These are phyloP conservation scores for Yponomeuta sedellus DNA, from an alignment of 2,888 invertebrate species.

Conservation along the genomic window DNA sequence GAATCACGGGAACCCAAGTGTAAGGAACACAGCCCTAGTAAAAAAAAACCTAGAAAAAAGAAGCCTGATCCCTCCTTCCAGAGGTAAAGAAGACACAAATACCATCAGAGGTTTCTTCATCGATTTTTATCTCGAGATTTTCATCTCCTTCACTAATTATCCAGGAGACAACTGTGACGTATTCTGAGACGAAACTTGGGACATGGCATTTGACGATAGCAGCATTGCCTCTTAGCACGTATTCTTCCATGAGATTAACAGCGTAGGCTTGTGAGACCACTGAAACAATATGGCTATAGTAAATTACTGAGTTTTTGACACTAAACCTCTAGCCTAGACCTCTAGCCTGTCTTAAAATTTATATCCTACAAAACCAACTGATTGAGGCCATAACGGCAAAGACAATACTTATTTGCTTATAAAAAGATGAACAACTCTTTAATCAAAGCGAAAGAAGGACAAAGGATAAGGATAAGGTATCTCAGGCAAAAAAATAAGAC, in stretches of 20 bases:
- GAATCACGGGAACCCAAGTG: slow-evolving; percentile 53
- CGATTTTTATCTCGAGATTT: slow-evolving; percentile 60
- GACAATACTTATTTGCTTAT: not conserved
- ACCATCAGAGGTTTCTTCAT: slow-evolving; percentile 37
- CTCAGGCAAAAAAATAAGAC: not conserved
- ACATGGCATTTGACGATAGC: slow-evolving; percentile 95
- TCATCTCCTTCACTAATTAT: slow-evolving; percentile 83
- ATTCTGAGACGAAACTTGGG: slow-evolving; percentile 94
- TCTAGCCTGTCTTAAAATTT: no score
- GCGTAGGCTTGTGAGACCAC: slow-evolving; percentile 93
- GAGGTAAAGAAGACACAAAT: slow-evolving; percentile 14
- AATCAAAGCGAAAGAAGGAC: not conserved
- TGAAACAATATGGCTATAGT: slow-evolving; percentile 71
- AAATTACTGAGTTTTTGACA: not conserved
- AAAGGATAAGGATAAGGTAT: not conserved
- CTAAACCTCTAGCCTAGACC: no score
- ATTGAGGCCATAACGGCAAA: no score
- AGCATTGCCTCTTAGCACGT: slow-evolving; percentile 92
- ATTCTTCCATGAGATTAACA: slow-evolving; percentile 95
- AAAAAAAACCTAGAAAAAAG: slow-evolving; percentile 21
- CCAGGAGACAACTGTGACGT: slow-evolving; percentile 90
- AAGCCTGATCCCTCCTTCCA: not conserved
- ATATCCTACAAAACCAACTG: no score
- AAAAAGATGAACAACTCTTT: not conserved
- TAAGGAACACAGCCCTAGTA: slow-evolving; percentile 47